Evolutionary conservation across 2,797 vertebrate genomes (phyloP).

Genomic region (Petrocephalus sullivani): DNA sequence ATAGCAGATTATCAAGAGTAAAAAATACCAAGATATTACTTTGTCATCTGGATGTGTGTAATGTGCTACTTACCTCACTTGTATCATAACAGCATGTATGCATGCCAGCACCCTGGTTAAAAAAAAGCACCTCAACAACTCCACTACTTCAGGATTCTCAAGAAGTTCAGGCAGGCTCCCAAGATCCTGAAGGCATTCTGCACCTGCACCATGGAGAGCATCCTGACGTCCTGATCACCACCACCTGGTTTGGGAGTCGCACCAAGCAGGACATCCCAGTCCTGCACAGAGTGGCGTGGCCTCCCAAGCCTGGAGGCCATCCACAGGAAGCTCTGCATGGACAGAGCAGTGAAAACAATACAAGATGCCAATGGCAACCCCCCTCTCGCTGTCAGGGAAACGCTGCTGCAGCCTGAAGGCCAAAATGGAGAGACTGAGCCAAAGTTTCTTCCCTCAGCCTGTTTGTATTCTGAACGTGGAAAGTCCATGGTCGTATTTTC

Average conservation of each 20-base stretch:
- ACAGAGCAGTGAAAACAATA: not conserved
- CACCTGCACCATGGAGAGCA: not conserved
- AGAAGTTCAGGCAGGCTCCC: not conserved
- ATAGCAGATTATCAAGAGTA: not conserved
- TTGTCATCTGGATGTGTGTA: not conserved
- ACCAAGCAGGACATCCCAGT: not conserved
- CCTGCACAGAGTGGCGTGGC: not conserved
- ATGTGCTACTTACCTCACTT: not conserved
- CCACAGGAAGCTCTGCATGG: not conserved
- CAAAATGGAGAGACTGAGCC: no score
- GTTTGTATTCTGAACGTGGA: no score
- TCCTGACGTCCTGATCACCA: not conserved
- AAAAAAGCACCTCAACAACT: not conserved
- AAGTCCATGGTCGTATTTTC: no score
- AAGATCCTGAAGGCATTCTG: not conserved
- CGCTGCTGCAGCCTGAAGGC: no score
- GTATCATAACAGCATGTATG: not conserved
- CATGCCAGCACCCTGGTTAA: not conserved
- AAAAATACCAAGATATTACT: not conserved
- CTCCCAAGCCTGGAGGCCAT: not conserved
- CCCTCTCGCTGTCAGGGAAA: no score
- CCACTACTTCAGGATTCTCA: not conserved
- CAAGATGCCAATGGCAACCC: not conserved
- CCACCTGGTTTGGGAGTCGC: not conserved
- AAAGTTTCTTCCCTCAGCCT: no score